A percentile compares a stretch with the other conserved stretches of the same genome.
These are phyloP conservation scores for Diadema setosum DNA, from an alignment of 35 echinoderm and acorn worm genomes.

Conservation along the genomic window DNA sequence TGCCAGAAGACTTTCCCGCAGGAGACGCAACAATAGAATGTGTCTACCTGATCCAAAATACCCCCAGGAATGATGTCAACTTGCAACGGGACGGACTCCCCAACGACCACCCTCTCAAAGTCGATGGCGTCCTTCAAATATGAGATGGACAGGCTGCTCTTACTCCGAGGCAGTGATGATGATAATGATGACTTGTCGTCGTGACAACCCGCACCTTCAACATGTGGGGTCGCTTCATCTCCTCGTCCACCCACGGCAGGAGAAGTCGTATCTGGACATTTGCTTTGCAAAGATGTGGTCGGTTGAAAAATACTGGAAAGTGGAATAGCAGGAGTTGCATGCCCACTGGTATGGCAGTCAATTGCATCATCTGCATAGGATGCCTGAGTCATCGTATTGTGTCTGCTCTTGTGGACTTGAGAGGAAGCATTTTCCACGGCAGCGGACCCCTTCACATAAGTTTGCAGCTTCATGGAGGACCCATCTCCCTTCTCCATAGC, in stretches of 20 bases:
- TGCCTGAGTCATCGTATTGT: no score
- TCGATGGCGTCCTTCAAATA: neutral
- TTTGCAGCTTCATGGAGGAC: neutral
- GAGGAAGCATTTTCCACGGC: no score
- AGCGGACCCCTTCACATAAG: no score
- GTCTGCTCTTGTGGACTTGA: no score
- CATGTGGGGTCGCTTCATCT: no score
- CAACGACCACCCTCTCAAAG: neutral
- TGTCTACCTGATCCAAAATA: slow-evolving; percentile 18
- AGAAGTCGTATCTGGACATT: neutral
- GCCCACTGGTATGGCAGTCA: no score
- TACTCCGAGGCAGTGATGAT: neutral
- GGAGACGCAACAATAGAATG: slow-evolving; percentile 28
- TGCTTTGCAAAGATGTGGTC: neutral
- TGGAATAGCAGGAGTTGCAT: no score
- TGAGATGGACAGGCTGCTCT: neutral
- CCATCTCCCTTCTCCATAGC: neutral
- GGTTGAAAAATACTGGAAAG: neutral
- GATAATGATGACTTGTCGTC: no score
- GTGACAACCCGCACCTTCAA: no score
- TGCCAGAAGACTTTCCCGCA: slow-evolving; percentile 77
- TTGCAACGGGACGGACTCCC: slow-evolving; percentile 16
- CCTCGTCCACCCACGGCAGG: no score
- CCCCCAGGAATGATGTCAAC: slow-evolving; percentile 18
- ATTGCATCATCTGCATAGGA: no score